Percentiles rank a stretch among this genome's conserved stretches.
Evolutionary conservation across 1,140 invertebrate genomes (phyloP).

Genomic region (Trinorchestia longiramus): DNA sequence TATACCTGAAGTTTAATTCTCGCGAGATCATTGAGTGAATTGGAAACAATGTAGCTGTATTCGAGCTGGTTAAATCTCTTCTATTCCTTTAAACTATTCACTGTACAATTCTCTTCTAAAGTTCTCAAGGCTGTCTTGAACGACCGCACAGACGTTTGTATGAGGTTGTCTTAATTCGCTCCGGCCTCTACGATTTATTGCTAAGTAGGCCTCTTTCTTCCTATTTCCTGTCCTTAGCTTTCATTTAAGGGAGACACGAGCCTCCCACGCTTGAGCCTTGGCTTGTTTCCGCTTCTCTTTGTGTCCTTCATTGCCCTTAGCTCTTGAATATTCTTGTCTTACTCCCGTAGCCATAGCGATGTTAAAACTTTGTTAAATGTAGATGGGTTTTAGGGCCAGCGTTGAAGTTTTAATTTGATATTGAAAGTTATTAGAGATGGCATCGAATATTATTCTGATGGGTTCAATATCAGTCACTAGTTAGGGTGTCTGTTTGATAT

Average conservation of each 20-base stretch:
- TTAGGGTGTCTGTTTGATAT: too few species aligned
- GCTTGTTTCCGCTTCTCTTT: not conserved
- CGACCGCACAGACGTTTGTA: not conserved
- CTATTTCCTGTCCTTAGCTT: not conserved
- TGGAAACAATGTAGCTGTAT: not conserved
- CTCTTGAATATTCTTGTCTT: not conserved
- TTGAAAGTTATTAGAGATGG: not conserved
- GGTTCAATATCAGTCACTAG: not conserved
- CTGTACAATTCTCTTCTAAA: not conserved
- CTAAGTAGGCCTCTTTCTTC: not conserved
- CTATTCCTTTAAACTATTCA: not conserved
- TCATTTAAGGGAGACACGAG: not conserved
- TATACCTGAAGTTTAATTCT: too few species aligned
- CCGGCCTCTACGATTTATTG: not conserved
- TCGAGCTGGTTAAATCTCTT: not conserved
- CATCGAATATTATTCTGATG: not conserved
- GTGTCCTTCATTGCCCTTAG: not conserved
- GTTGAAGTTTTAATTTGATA: not conserved
- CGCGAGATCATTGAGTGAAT: not conserved
- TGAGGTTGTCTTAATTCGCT: not conserved
- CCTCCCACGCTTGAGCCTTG: not conserved
- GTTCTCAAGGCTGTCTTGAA: not conserved
- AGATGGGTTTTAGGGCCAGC: not conserved
- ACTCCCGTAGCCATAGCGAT: not conserved
- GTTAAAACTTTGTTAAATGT: not conserved